Evolutionary conservation across 1,140 invertebrate genomes (phyloP), one percentile per base, ranked within the genome.

Genomic region (Drosophila serrata): DNA sequence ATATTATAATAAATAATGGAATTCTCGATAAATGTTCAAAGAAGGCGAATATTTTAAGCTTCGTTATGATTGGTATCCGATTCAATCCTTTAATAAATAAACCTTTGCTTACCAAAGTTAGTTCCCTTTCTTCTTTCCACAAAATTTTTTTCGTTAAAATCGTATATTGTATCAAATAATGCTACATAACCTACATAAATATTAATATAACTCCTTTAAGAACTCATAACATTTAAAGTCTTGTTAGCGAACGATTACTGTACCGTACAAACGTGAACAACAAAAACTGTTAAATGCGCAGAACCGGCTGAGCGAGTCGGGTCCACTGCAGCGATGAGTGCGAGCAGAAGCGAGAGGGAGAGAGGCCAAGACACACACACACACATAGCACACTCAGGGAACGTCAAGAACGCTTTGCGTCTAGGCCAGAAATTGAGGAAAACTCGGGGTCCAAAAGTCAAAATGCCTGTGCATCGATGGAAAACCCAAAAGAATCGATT

Each of bases 271-370:
- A 76, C 81, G 81, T 82, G 81, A 79, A 79, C 65, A 79, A 63
- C 67, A 85, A 69, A 63, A 85, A 65, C 73, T 79, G 75, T 79
- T 79, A 85, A 81, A 56, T 73, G 68, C 68, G 39, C 81, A 90
- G 85, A 90, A 90, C 85, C 85, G 85, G 85, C 85, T 85, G 73
- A 90, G 85, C 85, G 85, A 81, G 86, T 87, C 84, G 75, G 57
- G 64, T 73, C 53, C 24, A 43, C 56, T 79, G 77, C 75, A 79
- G 64, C 64, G 43, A 4, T 35, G 29, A 42, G 24, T 55, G 19
- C 11, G 43, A 42, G 17, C 7, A 1, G 42, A 46, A 62, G 22
- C 6, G 57, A 59, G 60, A 35, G 42, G 46, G 15, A 37, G 62
- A 46, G 59, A 35, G 33, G 22, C 39, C 5, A 6, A 61, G 17